Evolutionary conservation across 2,797 vertebrate species (phyloP), one percentile per base, ranked within the genome.

Genomic region (Pogoniulus pusillus): DNA sequence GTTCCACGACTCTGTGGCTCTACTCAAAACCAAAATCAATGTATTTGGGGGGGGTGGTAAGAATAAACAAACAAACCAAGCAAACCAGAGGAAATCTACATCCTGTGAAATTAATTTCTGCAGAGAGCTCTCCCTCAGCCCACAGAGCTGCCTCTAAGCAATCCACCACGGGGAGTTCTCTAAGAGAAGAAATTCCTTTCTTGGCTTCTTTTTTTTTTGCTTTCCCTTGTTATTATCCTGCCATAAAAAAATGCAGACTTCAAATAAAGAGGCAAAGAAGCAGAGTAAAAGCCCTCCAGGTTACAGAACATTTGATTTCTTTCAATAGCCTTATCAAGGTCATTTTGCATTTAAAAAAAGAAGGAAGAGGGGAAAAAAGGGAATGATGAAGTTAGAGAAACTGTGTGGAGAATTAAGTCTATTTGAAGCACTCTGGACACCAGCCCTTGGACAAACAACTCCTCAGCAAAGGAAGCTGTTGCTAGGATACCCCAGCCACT

Each of bases 401-500:
- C 12, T 70, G 37, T 43, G 76, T n/a, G 18, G 22, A 85, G 57
- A 86, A 87, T 81, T 80, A 93, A 84, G 45, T 26, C 35, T 84
- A 51, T 93, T 90, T 87, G 68, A 84, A 86, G 15, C n/a, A 51
- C 73, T 74, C 55, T 60, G 72, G 75, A 87, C 85, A 76, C 16
- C 47, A 70, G 39, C 14, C 30, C n/a, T 80, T 72, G 77, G 77
- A 82, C 85, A 93, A 91, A 72, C 26, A 88, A 86, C 18, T 73
- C 41, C 47, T 54, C 0, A 0, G 53, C 73, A 91, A 91, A 79
- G 13, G 49, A 65, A 63, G 20, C 5, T 63, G 60, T 94, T 93
- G 86, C 94, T 93, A 94, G 47, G 93, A 89, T 82, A 94, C 71
- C 30, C 8, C 65, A 80, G 30, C 24, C 58, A 60, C 37, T 71